A percentile compares a stretch with the other conserved stretches of the same genome.
Conservation (phyloP, 2,113 vertebrate species). For the Takifugu flavidus region DNA sequence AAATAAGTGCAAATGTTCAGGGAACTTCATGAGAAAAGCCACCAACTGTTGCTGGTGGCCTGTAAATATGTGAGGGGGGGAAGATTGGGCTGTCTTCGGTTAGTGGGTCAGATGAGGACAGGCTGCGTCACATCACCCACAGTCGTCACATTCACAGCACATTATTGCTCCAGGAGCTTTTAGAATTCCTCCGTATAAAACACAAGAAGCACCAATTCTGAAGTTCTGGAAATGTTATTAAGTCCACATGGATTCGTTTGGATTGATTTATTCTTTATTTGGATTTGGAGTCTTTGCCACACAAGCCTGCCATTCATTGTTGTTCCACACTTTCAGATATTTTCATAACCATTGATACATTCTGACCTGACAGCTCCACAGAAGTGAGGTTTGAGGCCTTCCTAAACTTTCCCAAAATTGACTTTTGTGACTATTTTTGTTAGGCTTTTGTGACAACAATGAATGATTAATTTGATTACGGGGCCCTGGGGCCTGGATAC, state of each 20-base stretch:
- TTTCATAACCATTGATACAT: too few species aligned
- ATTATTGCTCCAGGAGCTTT: slow-evolving; percentile 1
- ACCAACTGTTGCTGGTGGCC: neutral
- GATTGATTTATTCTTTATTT: too few species aligned
- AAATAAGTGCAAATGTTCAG: neutral
- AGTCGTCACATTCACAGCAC: neutral
- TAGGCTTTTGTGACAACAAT: too few species aligned
- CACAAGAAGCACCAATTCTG: neutral
- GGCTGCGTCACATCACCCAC: neutral
- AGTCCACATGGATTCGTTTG: too few species aligned
- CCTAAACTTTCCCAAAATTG: too few species aligned
- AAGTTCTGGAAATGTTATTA: neutral
- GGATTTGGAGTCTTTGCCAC: neutral
- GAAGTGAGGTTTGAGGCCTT: too few species aligned
- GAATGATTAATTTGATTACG: too few species aligned
- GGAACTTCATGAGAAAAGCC: neutral
- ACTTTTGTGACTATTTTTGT: too few species aligned
- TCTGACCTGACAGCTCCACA: too few species aligned
- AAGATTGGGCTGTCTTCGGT: neutral
- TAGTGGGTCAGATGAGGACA: neutral
- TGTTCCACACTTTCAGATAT: too few species aligned
- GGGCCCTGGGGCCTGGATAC: too few species aligned
- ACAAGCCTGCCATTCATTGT: neutral
- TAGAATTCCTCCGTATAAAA: neutral
- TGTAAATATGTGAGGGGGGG: neutral